These are phyloP conservation scores for Ligdia adustata DNA, from an alignment of 2,888 invertebrate species.

Conservation along the genomic window DNA sequence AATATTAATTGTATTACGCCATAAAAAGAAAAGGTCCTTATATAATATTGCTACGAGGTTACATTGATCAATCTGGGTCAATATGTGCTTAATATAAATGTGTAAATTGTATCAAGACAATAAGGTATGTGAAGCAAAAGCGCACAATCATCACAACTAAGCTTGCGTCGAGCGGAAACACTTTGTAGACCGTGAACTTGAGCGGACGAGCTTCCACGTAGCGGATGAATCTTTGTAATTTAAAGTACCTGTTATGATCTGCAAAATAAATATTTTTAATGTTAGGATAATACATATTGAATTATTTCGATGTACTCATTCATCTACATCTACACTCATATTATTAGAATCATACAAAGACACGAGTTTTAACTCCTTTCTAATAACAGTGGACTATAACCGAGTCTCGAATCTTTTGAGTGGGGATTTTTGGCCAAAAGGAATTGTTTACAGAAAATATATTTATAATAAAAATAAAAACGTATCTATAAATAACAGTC, in stretches of 20 bases:
- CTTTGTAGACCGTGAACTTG: conserved; percentile 24
- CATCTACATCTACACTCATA: background rate
- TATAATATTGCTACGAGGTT: too few relatives aligned
- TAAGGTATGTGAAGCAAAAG: conserved; percentile 36
- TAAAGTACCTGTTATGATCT: conserved; percentile 8
- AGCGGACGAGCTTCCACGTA: conserved; percentile 30
- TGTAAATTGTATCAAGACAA: conserved; percentile 37
- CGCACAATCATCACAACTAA: conserved; percentile 27
- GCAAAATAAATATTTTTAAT: too few relatives aligned
- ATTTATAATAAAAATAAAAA: too few relatives aligned
- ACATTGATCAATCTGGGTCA: too few relatives aligned
- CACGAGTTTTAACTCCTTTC: background rate
- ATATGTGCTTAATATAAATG: too few relatives aligned
- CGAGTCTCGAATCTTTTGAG: background rate
- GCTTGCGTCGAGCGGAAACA: conserved; percentile 34
- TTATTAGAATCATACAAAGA: background rate
- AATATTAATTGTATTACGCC: too few relatives aligned
- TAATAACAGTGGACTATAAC: background rate
- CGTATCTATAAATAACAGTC: too few relatives aligned
- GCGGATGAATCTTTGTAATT: conserved; percentile 17
- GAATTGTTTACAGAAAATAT: background rate
- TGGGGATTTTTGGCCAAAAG: background rate
- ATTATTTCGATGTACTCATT: too few relatives aligned
- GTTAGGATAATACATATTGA: too few relatives aligned
- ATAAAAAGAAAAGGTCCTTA: too few relatives aligned